Evolutionary conservation across 2,888 invertebrate genomes (phyloP).

Genomic region (Pyrrhosoma nymphula): DNA sequence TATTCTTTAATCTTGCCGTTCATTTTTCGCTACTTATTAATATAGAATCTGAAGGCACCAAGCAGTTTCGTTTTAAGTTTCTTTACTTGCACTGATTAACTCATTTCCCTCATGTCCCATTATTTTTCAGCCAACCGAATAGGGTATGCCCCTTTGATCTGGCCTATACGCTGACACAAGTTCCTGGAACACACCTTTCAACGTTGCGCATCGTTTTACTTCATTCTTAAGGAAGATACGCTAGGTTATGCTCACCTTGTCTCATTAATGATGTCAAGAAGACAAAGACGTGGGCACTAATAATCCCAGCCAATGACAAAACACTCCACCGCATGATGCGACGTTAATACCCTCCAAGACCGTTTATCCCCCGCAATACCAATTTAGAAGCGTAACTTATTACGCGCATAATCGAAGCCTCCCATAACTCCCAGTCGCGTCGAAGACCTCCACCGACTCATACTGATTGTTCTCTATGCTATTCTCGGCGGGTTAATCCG

Average conservation of each 20-base stretch:
- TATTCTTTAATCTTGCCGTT: no score
- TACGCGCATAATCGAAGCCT: constrained; percentile 54
- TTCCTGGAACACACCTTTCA: no score
- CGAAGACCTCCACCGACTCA: constrained; percentile 12
- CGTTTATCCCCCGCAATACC: not conserved
- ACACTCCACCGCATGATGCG: not conserved
- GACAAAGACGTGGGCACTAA: not conserved
- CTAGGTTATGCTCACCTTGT: not conserved
- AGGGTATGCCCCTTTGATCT: no score
- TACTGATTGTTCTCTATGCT: constrained; percentile 15
- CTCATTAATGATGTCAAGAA: not conserved
- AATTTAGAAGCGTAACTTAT: constrained; percentile 27
- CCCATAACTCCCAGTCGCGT: constrained; percentile 54
- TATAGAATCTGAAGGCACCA: no score
- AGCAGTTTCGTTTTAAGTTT: no score
- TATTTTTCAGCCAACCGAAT: no score
- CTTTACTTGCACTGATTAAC: no score
- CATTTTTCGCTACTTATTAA: no score
- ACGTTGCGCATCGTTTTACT: no score
- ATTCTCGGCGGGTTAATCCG: constrained; percentile 42
- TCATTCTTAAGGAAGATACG: not conserved
- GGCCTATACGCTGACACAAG: no score
- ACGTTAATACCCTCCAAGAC: not conserved
- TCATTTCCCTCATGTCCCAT: no score
- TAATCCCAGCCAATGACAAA: not conserved